Evolutionary conservation across 2,888 invertebrate species (phyloP), one percentile per base, ranked within the genome.

Genomic region (Lacanobia wlatinum): DNA sequence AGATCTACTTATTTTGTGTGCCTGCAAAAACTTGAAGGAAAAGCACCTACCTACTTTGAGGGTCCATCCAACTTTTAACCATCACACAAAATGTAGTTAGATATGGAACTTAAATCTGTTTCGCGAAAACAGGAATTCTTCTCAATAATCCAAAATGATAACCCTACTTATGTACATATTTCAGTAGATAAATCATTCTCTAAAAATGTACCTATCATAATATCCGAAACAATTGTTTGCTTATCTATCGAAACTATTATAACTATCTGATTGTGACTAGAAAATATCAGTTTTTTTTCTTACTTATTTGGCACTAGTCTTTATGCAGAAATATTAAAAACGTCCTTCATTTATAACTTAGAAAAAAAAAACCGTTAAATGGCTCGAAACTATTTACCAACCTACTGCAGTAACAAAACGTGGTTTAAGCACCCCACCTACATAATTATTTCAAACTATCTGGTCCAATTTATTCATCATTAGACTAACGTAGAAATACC

Each of bases 181-280:
- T 2, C 10, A 18, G 12, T 23, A 21, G 23, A 28, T 40, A 21
- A 16, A 28, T 28, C 53, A 38, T 21, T 46, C 0, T 34, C 12
- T 2, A 28, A 28, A 28, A 74, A 64, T 21, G 0, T 62, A 23
- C 5, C 16, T 38, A 53, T 23, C 40, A 12, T 10, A 34, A 18
- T 75, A 34, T 67, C 23, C 21, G 18, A 18, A 59, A 21, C 18
- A 68, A 40, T 38, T 18, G 16, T 56, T 28, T 40, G 48, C 21
- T 2, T 72, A 63, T 28, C 79, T 58, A 52, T 53, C 70, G 70
- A 66, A 62, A 66, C 66, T 56, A 52, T 62, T 55, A 48, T 2
- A 62, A 23, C 8, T 43, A 74, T 28, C 53, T 43, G 21, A 63
- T 66, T 50, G 38, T 62, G 53, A 46, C 61, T 61, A 56, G 28